Evolutionary conservation across 1,140 invertebrate genomes (phyloP), one percentile per base, ranked within the genome.

Genomic region (Dendrolimus kikuchii): DNA sequence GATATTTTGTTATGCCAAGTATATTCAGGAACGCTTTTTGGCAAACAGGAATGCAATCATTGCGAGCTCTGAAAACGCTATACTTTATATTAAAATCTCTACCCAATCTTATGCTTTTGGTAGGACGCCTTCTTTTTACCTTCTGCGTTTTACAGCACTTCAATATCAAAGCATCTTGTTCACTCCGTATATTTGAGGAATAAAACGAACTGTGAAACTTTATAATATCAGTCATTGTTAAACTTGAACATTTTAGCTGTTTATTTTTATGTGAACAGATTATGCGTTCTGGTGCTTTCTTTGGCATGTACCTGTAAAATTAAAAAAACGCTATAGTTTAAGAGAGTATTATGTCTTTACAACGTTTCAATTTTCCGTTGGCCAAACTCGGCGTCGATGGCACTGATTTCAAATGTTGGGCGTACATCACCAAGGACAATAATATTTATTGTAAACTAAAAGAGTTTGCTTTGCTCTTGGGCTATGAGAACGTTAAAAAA

Each of bases 1-100:
- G 53, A 52, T 60, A 60, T 60, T 59, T 55, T 60, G 57, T 60
- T 39, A 60, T 54, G 53, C 57, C 53, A 60, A 60, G 57, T 55
- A 60, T 56, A 53, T 53, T 60, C 50, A 56, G 49, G 41, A 60
- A 60, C 46, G 50, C 59, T 50, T 49, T 56, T 60, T 55, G 54
- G 51, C 59, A 56, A 53, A 55, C 53, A 49, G 59, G 59, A 53
- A 60, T 47, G 56, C 59, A 53, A 53, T 56, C 46, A 56, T 60
- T 49, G 46, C 46, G 59, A 56, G 53, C 53, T 60, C 50, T 60
- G 50, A 60, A 60, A 55, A 60, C 50, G 8, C 51, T 60, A 49
- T 57, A 52, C 40, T 55, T 55, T 55, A 55, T 60, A 52, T 52
- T 56, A 56, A 56, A 56, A 53, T 60, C 45, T 60, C 50, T 56